A percentile compares a stretch with the other conserved stretches of the same genome.
Evolutionary conservation across 2,888 invertebrate species (phyloP).

Genomic region (Archips crataeganus): DNA sequence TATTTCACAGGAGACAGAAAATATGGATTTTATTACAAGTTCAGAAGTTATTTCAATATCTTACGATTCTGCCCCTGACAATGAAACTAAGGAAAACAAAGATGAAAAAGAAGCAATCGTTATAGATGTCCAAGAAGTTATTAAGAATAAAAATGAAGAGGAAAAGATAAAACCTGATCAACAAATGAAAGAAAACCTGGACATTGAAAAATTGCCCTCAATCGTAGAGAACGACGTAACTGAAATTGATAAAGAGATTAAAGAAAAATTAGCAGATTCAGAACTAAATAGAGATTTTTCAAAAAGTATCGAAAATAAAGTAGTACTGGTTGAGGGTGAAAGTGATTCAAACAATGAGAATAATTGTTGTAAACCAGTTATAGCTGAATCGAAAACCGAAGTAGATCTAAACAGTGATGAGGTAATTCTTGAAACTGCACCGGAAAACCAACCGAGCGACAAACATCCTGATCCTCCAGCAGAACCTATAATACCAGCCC

Average conservation of each 20-base stretch:
- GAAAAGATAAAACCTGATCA: neutral
- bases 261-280: neutral
- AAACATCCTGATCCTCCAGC: neutral
- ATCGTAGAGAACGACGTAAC: neutral
- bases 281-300: neutral
- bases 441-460: neutral
- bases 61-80: conserved; percentile 5
- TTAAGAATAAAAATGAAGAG: neutral
- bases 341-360: neutral
- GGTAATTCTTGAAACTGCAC: neutral
- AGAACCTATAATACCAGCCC: neutral
- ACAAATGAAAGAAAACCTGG: neutral
- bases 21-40: conserved; percentile 15
- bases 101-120: neutral
- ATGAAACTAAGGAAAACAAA: conserved; percentile 8
- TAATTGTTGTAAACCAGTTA: neutral
- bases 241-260: neutral
- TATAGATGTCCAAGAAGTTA: neutral
- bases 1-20: neutral
- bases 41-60: neutral
- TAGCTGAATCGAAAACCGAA: neutral
- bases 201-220: neutral
- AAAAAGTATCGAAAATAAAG: neutral
- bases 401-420: neutral
- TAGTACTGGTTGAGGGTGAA: neutral